Conservation (phyloP, 2,888 invertebrate genomes). For the Amphipoea oculea region DNA sequence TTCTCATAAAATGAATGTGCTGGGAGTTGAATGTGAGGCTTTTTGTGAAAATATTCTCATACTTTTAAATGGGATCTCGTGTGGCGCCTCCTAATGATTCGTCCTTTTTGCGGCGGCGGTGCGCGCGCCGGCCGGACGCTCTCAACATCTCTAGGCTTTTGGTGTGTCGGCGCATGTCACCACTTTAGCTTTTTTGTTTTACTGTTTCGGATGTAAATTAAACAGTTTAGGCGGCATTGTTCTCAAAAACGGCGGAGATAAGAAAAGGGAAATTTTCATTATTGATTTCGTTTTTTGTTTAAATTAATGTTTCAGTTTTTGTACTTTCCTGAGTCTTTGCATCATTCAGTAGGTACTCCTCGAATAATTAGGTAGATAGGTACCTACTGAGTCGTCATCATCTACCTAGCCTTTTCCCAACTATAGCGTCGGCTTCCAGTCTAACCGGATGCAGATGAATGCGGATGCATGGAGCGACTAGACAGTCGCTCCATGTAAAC, state of each 20-base stretch:
- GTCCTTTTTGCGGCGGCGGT: slow-evolving; percentile 87
- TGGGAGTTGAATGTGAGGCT: slow-evolving; percentile 90
- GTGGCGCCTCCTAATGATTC: slow-evolving; percentile 90
- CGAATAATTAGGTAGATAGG: not conserved
- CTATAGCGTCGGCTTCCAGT: too few species aligned
- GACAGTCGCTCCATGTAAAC: too few species aligned
- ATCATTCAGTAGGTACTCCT: slow-evolving; percentile 2
- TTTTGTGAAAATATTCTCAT: slow-evolving; percentile 91
- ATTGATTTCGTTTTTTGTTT: slow-evolving; percentile 64
- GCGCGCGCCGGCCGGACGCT: slow-evolving; percentile 78
- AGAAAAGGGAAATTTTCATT: slow-evolving; percentile 74
- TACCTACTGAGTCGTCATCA: not conserved
- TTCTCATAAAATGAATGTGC: slow-evolving; percentile 91
- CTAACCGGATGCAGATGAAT: too few species aligned
- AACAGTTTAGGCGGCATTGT: slow-evolving; percentile 88
- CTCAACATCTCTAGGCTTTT: slow-evolving; percentile 85
- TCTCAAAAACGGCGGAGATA: slow-evolving; percentile 71
- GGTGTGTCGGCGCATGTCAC: slow-evolving; percentile 89
- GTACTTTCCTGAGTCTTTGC: not conserved
- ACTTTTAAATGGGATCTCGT: slow-evolving; percentile 90
- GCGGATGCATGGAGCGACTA: too few species aligned
- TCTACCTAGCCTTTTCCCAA: too few species aligned
- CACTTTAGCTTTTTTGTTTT: slow-evolving; percentile 83
- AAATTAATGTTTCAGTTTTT: slow-evolving; percentile 31
- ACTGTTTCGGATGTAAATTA: slow-evolving; percentile 88